A percentile compares a stretch with the other conserved stretches of the same genome.
Evolutionary conservation across 2,113 vertebrate species (phyloP).

Genomic region (Saimiri boliviensis): DNA sequence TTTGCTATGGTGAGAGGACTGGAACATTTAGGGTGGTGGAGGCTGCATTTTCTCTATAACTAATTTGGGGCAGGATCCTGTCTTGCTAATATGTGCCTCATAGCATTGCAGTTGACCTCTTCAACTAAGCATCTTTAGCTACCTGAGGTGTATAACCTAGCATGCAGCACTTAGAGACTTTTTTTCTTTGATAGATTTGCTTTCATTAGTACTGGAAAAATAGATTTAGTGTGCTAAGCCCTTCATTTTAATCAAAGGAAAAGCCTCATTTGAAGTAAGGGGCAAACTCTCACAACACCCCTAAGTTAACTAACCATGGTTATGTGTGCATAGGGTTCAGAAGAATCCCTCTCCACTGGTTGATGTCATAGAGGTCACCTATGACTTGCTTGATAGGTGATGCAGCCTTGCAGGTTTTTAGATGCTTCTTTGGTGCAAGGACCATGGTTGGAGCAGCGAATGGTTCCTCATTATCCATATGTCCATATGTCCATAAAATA

Average conservation of each 20-base stretch:
- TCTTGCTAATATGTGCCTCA: background rate
- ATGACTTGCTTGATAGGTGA: background rate
- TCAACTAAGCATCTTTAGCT: background rate
- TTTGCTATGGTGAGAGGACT: background rate
- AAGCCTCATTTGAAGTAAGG: background rate
- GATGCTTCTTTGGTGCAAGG: background rate
- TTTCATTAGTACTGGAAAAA: constrained; percentile 41
- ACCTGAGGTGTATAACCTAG: background rate
- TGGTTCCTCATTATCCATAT: background rate
- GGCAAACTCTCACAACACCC: background rate
- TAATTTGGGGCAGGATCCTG: background rate
- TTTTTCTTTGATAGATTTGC: background rate
- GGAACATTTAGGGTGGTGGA: background rate
- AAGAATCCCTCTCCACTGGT: background rate
- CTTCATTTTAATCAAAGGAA: constrained; percentile 51
- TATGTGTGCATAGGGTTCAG: background rate
- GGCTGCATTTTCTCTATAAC: background rate
- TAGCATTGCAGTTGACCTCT: background rate
- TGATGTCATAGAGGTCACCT: background rate
- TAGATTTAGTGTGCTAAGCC: constrained; percentile 11
- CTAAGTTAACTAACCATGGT: background rate
- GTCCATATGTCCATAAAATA: too few species aligned
- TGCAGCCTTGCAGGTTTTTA: background rate
- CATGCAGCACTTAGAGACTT: background rate
- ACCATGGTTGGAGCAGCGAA: background rate